A percentile compares a stretch with the other conserved stretches of the same genome.
phyloP scores from a whole-genome alignment of 2,797 vertebrate genomes.

The Anomalospiza imberbis region DNA sequence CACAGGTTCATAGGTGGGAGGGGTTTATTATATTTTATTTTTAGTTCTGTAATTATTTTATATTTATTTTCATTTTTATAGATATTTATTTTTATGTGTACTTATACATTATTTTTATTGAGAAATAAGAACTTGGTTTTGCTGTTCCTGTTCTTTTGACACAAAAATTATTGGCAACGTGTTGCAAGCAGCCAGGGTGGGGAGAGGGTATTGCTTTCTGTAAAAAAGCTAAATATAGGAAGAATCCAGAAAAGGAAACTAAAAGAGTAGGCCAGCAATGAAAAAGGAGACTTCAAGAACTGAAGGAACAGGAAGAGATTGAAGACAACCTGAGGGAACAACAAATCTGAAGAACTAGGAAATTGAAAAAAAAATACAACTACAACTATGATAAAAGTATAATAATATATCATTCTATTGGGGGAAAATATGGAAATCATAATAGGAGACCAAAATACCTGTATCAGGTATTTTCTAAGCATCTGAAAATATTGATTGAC shows the following conservation, averaged over 20 bases:
- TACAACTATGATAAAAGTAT: neutral
- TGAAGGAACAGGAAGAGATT: neutral
- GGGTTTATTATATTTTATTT: accelerated
- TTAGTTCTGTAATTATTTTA: neutral
- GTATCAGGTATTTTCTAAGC: neutral
- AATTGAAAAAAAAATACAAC: neutral
- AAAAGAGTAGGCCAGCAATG: neutral
- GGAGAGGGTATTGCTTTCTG: neutral
- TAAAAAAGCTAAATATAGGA: neutral
- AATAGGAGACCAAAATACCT: neutral
- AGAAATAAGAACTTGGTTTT: neutral
- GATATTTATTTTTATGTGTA: neutral
- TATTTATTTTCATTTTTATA: neutral
- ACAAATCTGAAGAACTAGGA: neutral
- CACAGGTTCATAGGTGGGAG: neutral
- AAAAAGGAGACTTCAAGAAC: neutral
- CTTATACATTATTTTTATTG: neutral
- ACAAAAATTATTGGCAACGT: neutral
- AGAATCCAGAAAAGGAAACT: neutral
- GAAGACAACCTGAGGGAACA: neutral
- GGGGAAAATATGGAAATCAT: neutral
- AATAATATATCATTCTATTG: neutral
- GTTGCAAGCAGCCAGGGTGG: neutral
- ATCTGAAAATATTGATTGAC: neutral
- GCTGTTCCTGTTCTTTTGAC: neutral